phyloP scores from a whole-genome alignment of 2,888 invertebrate genomes.

The Hylaea fasciaria region DNA sequence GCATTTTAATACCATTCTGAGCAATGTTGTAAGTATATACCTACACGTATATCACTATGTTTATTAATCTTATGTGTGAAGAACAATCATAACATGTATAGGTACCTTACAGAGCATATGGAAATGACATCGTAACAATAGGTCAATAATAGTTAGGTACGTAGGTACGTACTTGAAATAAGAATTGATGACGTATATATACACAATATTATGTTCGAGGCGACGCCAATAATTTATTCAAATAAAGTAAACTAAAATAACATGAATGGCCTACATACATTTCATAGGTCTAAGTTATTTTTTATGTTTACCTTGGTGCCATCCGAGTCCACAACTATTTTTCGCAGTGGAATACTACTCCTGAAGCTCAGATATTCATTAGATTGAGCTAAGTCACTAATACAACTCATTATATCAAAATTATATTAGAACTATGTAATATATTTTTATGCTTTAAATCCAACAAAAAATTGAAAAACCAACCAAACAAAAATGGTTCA shows the following conservation, averaged over 20 bases:
- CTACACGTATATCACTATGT: too few species aligned
- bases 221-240: background rate
- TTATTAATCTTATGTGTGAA: too few species aligned
- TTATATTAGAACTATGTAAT: background rate
- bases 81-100: too few species aligned
- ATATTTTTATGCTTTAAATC: background rate
- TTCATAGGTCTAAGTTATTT: background rate
- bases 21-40: too few species aligned
- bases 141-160: too few species aligned
- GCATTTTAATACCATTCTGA: too few species aligned
- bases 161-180: too few species aligned
- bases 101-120: too few species aligned
- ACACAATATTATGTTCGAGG: too few species aligned
- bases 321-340: constrained; percentile 92
- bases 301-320: constrained; percentile 87
- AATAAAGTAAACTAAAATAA: background rate
- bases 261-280: background rate
- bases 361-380: constrained; percentile 92
- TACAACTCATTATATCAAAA: constrained; percentile 87
- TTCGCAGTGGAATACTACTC: constrained; percentile 89
- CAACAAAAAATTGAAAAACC: constrained; percentile 2
- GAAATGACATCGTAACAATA: too few species aligned
- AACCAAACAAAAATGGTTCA: constrained; percentile 5
- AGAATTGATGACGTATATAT: too few species aligned
- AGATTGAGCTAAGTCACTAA: constrained; percentile 89